A percentile compares a stretch with the other conserved stretches of the same genome.
phyloP scores from a whole-genome alignment of 2,113 vertebrate species.

The Catharus minimus region DNA sequence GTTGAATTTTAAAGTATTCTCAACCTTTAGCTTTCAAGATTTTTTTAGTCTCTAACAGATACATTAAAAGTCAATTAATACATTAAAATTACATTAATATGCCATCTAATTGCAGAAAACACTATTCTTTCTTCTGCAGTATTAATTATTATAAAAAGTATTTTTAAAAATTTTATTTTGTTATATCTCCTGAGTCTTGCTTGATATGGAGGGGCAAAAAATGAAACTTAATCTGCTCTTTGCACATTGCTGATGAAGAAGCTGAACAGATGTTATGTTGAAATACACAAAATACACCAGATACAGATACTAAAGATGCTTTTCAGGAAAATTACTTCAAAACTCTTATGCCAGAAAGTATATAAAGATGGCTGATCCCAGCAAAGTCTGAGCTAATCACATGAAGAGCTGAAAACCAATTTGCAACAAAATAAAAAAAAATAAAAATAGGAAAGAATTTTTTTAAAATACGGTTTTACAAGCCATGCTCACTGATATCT shows the following conservation, averaged over 20 bases:
- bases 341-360: not conserved
- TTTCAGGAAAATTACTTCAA: not conserved
- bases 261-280: not conserved
- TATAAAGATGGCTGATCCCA: not conserved
- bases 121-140: not conserved
- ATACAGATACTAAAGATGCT: not conserved
- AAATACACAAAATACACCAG: not conserved
- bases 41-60: not conserved
- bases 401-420: not conserved
- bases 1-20: not conserved
- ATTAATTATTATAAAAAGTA: not conserved
- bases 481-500: not conserved
- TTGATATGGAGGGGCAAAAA: conserved; percentile 1
- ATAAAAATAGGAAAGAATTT: not conserved
- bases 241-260: not conserved
- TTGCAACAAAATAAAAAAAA: not conserved
- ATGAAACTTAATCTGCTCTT: not conserved
- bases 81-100: not conserved
- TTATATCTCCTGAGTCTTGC: not conserved
- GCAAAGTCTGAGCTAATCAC: not conserved
- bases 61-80: not conserved
- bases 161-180: not conserved
- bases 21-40: not conserved
- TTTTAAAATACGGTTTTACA: not conserved
- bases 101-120: not conserved